phyloP scores from a whole-genome alignment of 2,113 vertebrate species.

The Bucco capensis region DNA sequence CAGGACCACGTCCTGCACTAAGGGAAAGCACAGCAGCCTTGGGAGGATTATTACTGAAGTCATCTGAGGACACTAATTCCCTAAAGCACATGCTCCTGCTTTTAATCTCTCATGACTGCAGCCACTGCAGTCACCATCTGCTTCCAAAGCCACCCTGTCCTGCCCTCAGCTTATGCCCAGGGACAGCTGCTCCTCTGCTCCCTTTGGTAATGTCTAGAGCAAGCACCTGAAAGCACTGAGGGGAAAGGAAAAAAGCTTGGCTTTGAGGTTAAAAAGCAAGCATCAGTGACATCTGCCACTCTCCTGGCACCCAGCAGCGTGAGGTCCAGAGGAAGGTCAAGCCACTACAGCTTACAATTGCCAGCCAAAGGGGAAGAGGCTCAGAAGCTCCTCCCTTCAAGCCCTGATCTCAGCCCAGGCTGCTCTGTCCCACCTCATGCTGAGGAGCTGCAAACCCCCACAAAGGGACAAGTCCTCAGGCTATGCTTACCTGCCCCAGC shows the following conservation, averaged over 20 bases:
- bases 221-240: background rate
- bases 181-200: background rate
- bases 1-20: background rate
- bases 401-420: background rate
- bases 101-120: background rate
- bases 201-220: background rate
- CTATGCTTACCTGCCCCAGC: background rate
- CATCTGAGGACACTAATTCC: background rate
- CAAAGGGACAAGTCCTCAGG: background rate
- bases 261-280: background rate
- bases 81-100: background rate
- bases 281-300: background rate
- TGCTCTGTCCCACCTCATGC: background rate
- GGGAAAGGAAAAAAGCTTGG: background rate
- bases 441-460: background rate
- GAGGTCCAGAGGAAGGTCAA: background rate
- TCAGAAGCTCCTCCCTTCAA: background rate
- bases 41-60: background rate
- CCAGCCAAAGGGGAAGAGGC: background rate
- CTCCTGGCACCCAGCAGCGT: background rate
- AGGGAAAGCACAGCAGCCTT: background rate
- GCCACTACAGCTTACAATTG: background rate
- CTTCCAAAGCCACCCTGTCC: background rate
- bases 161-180: background rate
- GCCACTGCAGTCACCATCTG: conserved; percentile 17